Base-by-base conservation (phyloP, 2,113 vertebrate genomes). In the Enhydra lutris region DNA sequence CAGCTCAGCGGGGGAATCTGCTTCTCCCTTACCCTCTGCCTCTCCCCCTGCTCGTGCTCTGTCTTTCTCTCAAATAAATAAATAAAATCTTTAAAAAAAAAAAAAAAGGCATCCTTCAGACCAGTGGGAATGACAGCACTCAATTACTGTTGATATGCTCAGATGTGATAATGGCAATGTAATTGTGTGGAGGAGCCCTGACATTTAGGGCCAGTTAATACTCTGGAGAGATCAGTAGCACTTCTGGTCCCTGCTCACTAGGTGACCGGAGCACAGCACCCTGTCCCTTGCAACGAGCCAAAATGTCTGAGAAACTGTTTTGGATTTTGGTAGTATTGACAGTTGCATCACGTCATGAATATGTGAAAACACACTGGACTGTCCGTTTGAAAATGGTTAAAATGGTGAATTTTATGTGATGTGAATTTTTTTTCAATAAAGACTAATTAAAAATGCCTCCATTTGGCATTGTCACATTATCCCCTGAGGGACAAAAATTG, bases 191-290 rank as follows among this genome's bases (percentile, higher is more conserved):
- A 47, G 47, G 15, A 47, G 47, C 1, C 7, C 7, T 47, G 42
- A 78, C 42, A 78, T 1, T 78, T 18, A 47, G 42, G 26, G 74
- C 42, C 24, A 45, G 42, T 29, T 76, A 29, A 45, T 45, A 15
- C 42, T 45, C 23, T 17, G 36, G 52, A 20, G 20, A 47, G 31
- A 67, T 86, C 39, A 47, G 80, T 73, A 50, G 85, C 94, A 93
- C 34, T 89, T 97, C 90, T 65, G 29, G 71, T 12, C 55, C 83
- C 94, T 81, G 45, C 6, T 90, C 94, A 90, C 90, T 86, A 95
- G 93, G 59, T 90, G 90, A 80, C 94, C 81, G 90, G 47, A 89
- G 85, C 90, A 36, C 36, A 4, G 1, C 7, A 83, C 24, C 42
- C 14, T 1, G 39, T 91, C 13, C 4, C 21, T 65, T 96, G 14